Evolutionary conservation across 2,888 invertebrate genomes (phyloP).

Genomic region (Drosophila koepferae): DNA sequence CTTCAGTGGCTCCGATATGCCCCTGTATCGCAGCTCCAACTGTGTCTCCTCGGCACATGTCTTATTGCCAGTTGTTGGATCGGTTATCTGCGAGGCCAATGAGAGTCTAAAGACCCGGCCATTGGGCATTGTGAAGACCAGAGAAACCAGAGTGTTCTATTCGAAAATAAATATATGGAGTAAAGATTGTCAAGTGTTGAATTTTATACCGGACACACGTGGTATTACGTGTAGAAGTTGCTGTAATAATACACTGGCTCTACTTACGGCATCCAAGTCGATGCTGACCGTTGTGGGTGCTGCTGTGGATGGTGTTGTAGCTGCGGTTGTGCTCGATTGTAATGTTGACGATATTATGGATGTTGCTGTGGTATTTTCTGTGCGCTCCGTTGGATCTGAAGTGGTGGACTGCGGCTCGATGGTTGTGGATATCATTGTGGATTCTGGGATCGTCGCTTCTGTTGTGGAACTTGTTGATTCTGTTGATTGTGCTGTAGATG

Average conservation of each 20-base stretch:
- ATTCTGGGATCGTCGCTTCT: background rate
- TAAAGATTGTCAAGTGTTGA: background rate
- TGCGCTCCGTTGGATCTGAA: too few relatives aligned
- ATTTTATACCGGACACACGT: background rate
- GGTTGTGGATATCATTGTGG: too few relatives aligned
- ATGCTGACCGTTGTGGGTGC: background rate
- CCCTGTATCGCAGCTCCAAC: conserved; percentile 18
- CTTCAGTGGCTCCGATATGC: conserved; percentile 5
- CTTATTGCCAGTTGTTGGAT: conserved; percentile 24
- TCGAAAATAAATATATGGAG: background rate
- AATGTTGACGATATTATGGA: background rate
- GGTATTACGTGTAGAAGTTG: conserved; percentile 11
- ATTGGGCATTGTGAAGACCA: conserved; percentile 20
- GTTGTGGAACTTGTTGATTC: background rate
- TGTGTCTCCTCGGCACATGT: conserved; percentile 21
- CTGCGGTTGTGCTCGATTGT: background rate
- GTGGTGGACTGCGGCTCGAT: too few relatives aligned
- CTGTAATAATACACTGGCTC: background rate
- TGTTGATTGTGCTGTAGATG: background rate
- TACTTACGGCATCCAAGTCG: conserved; percentile 30
- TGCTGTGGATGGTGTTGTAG: background rate
- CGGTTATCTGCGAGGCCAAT: conserved; percentile 22
- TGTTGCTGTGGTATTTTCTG: background rate
- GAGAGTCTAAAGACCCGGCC: conserved; percentile 25
- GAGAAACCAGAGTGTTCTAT: conserved; percentile 29